phyloP scores from a whole-genome alignment of 2,797 vertebrate species.

The Fundulus diaphanus region DNA sequence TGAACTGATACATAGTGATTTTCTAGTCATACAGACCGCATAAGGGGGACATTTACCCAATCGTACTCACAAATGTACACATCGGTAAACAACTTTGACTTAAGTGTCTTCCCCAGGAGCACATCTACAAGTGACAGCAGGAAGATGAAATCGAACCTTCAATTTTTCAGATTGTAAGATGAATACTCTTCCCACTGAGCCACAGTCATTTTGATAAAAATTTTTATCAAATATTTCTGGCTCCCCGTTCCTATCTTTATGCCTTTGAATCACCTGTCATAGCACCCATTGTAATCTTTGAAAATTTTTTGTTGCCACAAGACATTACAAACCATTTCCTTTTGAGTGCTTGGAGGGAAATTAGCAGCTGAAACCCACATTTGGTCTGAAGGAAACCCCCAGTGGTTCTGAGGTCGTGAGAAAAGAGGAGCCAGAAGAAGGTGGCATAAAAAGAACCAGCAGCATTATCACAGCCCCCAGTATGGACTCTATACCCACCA shows the following conservation, averaged over 20 bases:
- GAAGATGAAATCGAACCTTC: neutral
- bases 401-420: neutral
- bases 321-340: constrained; percentile 27
- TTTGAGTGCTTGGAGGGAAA: constrained; percentile 4
- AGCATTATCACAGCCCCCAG: constrained; percentile 39
- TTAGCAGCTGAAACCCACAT: neutral
- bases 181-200: neutral
- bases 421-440: constrained; percentile 33
- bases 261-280: constrained; percentile 51
- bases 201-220: too few species aligned
- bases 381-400: constrained; percentile 7
- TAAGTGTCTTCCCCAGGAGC: neutral
- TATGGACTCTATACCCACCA: constrained; percentile 31
- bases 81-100: neutral
- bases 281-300: constrained; percentile 29
- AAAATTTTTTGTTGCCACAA: constrained; percentile 40
- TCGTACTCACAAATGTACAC: too few species aligned
- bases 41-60: too few species aligned
- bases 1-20: too few species aligned
- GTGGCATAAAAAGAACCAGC: constrained; percentile 32
- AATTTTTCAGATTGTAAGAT: neutral
- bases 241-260: constrained; percentile 5
- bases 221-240: neutral
- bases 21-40: too few species aligned
- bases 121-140: neutral